Evolutionary conservation across 1,140 invertebrate species (phyloP).

Genomic region (Notospermus geniculatus): DNA sequence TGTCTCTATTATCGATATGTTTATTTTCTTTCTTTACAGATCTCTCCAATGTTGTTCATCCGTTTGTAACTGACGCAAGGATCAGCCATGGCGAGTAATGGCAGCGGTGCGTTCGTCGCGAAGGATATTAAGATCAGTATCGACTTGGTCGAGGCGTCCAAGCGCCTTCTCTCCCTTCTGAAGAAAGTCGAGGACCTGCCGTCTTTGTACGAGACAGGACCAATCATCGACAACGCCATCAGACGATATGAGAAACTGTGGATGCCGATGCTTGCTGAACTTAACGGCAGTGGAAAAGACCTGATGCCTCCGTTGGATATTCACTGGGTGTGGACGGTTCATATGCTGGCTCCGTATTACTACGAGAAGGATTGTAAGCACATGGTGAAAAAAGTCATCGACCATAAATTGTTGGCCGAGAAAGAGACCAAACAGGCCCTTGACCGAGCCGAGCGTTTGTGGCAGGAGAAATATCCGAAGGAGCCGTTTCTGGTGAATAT

Average conservation of each 20-base stretch:
- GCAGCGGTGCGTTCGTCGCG: background rate
- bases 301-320: constrained; percentile 57
- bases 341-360: constrained; percentile 53
- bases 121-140: constrained; percentile 19
- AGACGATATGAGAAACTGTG: constrained; percentile 57
- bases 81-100: too few relatives aligned
- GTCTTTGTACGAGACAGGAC: constrained; percentile 34
- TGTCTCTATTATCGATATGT: too few relatives aligned
- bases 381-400: constrained; percentile 47
- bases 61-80: too few relatives aligned
- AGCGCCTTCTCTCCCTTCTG: constrained; percentile 21
- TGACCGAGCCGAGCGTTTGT: constrained; percentile 15
- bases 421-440: constrained; percentile 3
- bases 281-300: constrained; percentile 33
- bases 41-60: too few relatives aligned
- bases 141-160: constrained; percentile 16
- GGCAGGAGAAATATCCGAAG: constrained; percentile 14
- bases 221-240: constrained; percentile 49
- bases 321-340: constrained; percentile 61
- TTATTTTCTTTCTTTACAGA: too few relatives aligned
- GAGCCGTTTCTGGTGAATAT: constrained; percentile 16
- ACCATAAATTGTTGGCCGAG: constrained; percentile 48
- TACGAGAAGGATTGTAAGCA: constrained; percentile 55
- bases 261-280: constrained; percentile 53
- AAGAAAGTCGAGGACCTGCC: constrained; percentile 31